A percentile compares a stretch with the other conserved stretches of the same genome.
Evolutionary conservation across 2,888 invertebrate genomes (phyloP).

Genomic region (Nymphalis polychloros): DNA sequence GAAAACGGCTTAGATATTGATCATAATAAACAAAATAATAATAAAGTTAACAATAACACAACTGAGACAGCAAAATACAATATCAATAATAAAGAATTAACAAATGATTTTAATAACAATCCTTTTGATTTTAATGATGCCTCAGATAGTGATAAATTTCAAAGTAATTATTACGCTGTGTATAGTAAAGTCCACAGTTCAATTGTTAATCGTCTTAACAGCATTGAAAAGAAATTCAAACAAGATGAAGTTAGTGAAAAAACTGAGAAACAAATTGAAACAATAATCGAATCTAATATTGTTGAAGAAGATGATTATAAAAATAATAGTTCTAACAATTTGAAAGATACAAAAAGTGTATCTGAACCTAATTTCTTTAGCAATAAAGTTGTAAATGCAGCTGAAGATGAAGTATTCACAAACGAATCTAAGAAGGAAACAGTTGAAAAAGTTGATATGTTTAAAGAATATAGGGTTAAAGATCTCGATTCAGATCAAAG

Average conservation of each 20-base stretch:
- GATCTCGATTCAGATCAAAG: constrained; percentile 38
- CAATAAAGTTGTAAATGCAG: not conserved
- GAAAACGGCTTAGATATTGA: not conserved
- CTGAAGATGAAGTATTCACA: not conserved
- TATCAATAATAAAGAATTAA: not conserved
- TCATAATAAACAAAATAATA: not conserved
- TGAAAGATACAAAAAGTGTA: not conserved
- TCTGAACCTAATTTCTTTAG: not conserved
- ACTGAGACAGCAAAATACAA: not conserved
- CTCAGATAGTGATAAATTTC: no score
- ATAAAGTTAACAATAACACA: not conserved
- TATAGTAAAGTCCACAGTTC: constrained; percentile 22
- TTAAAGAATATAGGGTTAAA: constrained; percentile 22
- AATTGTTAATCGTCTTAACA: constrained; percentile 11
- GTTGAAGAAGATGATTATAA: not conserved
- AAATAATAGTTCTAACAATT: not conserved
- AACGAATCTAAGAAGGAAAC: not conserved
- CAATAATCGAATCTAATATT: not conserved
- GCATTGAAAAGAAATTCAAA: constrained; percentile 17
- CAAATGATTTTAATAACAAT: no score
- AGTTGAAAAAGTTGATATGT: constrained; percentile 10
- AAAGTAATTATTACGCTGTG: constrained; percentile 7
- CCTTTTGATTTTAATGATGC: no score
- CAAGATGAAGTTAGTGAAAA: not conserved
- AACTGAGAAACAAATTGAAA: not conserved